These are phyloP conservation scores for Stigmatopora nigra DNA, from an alignment of 2,113 vertebrate species.

Conservation along the genomic window DNA sequence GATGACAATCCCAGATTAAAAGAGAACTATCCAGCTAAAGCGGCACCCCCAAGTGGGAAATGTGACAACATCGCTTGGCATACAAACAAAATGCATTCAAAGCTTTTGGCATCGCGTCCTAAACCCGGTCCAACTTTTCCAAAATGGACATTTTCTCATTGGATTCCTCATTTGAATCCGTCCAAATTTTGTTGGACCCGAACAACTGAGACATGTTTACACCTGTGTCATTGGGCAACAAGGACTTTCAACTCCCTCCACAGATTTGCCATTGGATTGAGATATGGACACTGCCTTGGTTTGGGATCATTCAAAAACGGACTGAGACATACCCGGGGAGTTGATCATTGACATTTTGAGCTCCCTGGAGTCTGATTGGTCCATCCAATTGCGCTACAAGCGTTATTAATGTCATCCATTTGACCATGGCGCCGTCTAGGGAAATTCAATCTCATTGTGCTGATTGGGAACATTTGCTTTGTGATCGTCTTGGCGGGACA, in stretches of 20 bases:
- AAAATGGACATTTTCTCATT: too few species aligned
- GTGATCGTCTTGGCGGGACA: not conserved
- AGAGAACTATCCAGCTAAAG: conserved; percentile 23
- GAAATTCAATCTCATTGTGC: not conserved
- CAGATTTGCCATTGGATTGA: too few species aligned
- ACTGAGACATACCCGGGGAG: too few species aligned
- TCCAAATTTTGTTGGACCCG: too few species aligned
- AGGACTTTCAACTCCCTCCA: too few species aligned
- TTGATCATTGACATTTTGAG: not conserved
- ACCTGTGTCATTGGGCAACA: too few species aligned
- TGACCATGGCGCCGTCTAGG: not conserved
- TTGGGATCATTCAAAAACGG: too few species aligned
- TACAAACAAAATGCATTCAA: conserved; percentile 20
- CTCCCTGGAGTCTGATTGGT: conserved; percentile 1
- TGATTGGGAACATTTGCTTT: not conserved
- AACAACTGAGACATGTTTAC: not conserved
- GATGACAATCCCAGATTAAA: conserved; percentile 57
- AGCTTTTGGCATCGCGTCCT: conserved; percentile 27
- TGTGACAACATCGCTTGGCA: conserved; percentile 36
- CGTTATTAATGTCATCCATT: not conserved
- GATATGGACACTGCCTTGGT: too few species aligned
- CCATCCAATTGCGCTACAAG: not conserved
- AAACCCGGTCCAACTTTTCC: not conserved
- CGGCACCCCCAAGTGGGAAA: conserved; percentile 40
- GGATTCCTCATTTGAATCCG: too few species aligned